These are phyloP conservation scores for Halcyon badia DNA, from an alignment of 2,797 vertebrate genomes.

Conservation along the genomic window DNA sequence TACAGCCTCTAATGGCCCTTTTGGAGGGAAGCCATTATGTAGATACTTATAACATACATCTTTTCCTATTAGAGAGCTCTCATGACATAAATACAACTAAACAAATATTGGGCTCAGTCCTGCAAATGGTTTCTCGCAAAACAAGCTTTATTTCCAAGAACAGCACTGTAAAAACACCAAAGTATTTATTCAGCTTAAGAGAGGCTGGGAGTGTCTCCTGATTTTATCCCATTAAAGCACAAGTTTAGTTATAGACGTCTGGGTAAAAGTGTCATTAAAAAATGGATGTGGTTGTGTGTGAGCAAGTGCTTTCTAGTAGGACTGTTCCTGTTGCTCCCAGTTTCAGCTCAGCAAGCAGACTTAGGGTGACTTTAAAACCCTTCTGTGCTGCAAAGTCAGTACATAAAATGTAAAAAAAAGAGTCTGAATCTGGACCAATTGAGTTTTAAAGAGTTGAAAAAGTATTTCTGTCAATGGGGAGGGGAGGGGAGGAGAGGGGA, in stretches of 20 bases:
- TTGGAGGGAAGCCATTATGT: constrained; percentile 62
- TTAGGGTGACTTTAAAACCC: neutral
- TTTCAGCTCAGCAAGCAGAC: neutral
- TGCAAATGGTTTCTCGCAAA: neutral
- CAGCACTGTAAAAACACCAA: constrained; percentile 2
- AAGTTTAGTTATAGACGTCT: neutral
- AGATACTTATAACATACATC: constrained; percentile 55
- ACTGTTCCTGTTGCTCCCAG: neutral
- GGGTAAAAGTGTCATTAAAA: neutral
- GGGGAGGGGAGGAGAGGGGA: too few relatives aligned
- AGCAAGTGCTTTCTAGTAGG: neutral
- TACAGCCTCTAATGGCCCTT: constrained; percentile 61
- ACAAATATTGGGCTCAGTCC: constrained; percentile 21
- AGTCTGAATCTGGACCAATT: neutral
- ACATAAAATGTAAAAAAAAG: neutral
- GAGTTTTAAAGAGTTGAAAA: neutral
- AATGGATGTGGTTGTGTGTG: neutral
- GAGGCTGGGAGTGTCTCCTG: neutral
- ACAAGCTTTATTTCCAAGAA: constrained; percentile 41
- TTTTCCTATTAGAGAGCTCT: constrained; percentile 42
- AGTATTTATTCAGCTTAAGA: neutral
- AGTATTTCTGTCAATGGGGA: neutral
- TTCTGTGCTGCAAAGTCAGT: neutral
- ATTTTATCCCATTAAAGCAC: neutral
- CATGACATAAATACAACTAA: constrained; percentile 51